Conservation (phyloP, 2,797 vertebrate species). For the Pantherophis alleghaniensis region DNA sequence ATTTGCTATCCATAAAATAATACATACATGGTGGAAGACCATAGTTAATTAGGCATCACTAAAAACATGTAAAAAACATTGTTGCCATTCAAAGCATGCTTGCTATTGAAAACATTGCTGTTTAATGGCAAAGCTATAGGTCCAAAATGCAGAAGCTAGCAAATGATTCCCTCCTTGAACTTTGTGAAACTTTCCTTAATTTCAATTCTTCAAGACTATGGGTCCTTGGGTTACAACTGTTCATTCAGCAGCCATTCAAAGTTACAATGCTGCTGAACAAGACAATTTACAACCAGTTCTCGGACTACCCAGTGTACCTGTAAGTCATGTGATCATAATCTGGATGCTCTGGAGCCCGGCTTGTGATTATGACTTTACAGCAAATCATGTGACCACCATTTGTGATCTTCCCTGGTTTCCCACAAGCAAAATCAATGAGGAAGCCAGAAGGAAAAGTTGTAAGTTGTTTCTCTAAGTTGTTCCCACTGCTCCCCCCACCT, state of each 20-base stretch:
- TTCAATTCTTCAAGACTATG: neutral
- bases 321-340: neutral
- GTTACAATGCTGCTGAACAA: neutral
- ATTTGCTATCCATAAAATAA: neutral
- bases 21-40: neutral
- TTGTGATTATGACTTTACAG: neutral
- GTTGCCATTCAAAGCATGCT: neutral
- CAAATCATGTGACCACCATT: neutral
- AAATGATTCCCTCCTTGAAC: neutral
- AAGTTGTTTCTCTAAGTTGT: neutral
- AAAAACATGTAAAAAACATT: neutral
- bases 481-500: accelerated
- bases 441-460: neutral
- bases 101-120: neutral
- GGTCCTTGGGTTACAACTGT: neutral
- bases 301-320: neutral
- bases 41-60: neutral
- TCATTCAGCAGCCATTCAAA: neutral
- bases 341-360: neutral
- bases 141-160: neutral
- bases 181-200: neutral
- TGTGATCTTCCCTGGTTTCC: neutral
- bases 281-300: neutral
- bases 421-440: neutral
- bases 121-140: neutral